Base-by-base conservation (phyloP, 1,140 invertebrate species). In the Lutraria rhynchaena region DNA sequence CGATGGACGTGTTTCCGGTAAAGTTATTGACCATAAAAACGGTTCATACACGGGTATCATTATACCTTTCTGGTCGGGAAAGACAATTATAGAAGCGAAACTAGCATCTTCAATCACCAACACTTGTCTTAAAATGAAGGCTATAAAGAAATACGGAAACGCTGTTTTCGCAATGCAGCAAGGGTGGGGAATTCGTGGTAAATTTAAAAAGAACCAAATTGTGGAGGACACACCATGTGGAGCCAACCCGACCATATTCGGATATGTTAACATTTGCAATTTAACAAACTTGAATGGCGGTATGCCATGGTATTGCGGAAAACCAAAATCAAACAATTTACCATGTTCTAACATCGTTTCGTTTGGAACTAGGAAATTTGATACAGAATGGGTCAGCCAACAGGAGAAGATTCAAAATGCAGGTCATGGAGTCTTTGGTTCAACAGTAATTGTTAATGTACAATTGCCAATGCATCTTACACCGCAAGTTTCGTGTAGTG, bases 261-360 rank as follows among this genome's bases (percentile, higher is more conserved):
- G 57, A 1, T 51, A 24, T 22, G 33, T 11, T 22, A n/a, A 33
- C 24, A 17, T 81, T 4, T 81, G 77, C 53, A 73, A 81, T n/a
- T 80, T 70, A 24, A 81, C 77, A 0, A 17, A 19, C 15, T 27
- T 61, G 15, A 81, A 81, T 41, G 77, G 67, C 17, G 57, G 57
- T 9, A 61, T 71, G 77, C 33, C 67, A n/a, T 81, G 67, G 65
- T 81, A 37, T 35, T 81, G 77, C 53, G 65, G 65, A n/a, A 37
- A 49, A 24, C 77, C 77, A 33, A 61, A 61, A 35, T 4, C 58
- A 17, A 24, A 37, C 0, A 51, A 46, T 31, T 13, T 71, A 22
- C 9, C 2, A 19, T 81, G 77, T 58, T 24, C 44, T 17, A 7
- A 65, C 44, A 78, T 78, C 13, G 1, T 13, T 11, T 67, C 63